A percentile compares a stretch with the other conserved stretches of the same genome.
Conservation (phyloP, 2,888 invertebrate genomes). For the Morinoia aosen region DNA sequence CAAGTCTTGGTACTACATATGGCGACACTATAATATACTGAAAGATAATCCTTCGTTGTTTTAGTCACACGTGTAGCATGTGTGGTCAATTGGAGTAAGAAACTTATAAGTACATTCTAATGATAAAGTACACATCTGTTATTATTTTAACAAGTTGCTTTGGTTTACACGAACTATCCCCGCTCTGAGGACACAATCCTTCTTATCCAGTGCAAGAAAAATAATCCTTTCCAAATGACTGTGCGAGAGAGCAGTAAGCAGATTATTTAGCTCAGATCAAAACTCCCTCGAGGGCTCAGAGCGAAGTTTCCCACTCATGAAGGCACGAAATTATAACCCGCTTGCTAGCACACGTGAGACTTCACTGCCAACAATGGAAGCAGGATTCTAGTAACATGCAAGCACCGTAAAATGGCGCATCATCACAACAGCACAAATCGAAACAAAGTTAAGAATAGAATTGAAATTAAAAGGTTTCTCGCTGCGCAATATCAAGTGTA, state of each 20-base stretch:
- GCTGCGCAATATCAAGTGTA: no score
- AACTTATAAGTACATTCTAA: background rate
- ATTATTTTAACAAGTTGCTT: background rate
- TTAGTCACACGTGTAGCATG: background rate
- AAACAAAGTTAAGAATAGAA: no score
- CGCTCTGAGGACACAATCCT: background rate
- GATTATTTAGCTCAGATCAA: background rate
- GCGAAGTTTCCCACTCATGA: background rate
- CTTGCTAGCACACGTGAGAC: no score
- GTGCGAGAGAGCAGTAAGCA: background rate
- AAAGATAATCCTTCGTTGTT: background rate
- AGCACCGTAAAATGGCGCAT: no score
- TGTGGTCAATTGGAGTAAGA: background rate
- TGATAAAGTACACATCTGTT: no score
- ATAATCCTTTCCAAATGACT: background rate
- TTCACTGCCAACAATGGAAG: no score
- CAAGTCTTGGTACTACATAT: background rate
- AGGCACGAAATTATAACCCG: no score
- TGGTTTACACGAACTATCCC: background rate
- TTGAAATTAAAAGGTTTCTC: no score
- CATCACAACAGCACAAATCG: no score
- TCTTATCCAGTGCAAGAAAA: background rate
- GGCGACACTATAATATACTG: background rate
- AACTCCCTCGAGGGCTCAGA: background rate
- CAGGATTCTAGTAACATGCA: no score